Conservation (phyloP, 2,797 vertebrate species). For the Nyctibius grandis region DNA sequence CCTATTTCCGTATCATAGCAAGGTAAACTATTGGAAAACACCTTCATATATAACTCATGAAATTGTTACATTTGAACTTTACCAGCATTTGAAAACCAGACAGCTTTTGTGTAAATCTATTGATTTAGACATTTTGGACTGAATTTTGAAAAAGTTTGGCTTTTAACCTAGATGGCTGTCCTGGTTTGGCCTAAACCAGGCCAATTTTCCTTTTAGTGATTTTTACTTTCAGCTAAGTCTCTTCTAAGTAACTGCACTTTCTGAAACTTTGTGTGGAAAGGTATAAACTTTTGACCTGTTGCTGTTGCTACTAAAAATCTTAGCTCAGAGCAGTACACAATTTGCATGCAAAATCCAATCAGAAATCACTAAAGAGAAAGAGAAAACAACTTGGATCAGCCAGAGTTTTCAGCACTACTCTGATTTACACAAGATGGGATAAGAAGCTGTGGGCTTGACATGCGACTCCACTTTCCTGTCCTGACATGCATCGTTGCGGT, state of each 20-base stretch:
- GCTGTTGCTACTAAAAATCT: not conserved
- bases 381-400: not conserved
- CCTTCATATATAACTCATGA: not conserved
- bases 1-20: not conserved
- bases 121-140: not conserved
- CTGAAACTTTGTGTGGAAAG: not conserved
- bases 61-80: not conserved
- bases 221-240: no score
- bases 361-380: not conserved
- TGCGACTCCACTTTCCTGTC: not conserved
- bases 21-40: not conserved
- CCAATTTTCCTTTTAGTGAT: no score
- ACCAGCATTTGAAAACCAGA: not conserved
- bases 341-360: not conserved
- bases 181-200: no score
- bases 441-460: not conserved
- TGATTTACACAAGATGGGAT: not conserved
- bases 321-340: not conserved
- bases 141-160: not conserved
- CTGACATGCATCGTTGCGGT: fast-evolving
- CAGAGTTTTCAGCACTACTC: not conserved
- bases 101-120: not conserved
- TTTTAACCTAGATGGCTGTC: not conserved
- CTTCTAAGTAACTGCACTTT: no score
- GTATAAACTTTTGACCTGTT: not conserved